Conservation (phyloP, 2,797 vertebrate species). For the Orientallactaga sibirica region DNA sequence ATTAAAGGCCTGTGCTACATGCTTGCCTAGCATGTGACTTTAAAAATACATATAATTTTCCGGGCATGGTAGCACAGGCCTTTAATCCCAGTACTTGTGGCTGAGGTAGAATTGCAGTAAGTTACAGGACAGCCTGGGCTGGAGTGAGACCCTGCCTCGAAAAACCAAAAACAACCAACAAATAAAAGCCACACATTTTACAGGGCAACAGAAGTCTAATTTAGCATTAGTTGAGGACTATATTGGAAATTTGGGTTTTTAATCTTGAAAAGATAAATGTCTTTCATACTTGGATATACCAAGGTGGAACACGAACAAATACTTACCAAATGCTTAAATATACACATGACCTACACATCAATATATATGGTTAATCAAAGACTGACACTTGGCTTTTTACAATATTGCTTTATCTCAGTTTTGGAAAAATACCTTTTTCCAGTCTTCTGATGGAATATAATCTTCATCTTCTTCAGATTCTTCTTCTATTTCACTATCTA, state of each 20-base stretch:
- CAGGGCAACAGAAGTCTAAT: not conserved
- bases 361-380: slow-evolving; percentile 43
- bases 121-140: too few species aligned
- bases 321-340: slow-evolving; percentile 23
- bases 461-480: slow-evolving; percentile 99
- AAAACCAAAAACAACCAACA: too few species aligned
- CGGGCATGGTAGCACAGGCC: too few species aligned
- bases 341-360: slow-evolving; percentile 57
- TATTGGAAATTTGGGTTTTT: slow-evolving; percentile 18
- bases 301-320: not conserved
- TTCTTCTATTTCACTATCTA: slow-evolving; percentile 96
- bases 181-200: not conserved
- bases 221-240: not conserved
- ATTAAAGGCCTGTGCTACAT: too few species aligned
- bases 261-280: slow-evolving; percentile 6
- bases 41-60: too few species aligned
- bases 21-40: too few species aligned
- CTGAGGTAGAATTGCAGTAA: too few species aligned
- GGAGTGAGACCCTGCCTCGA: too few species aligned
- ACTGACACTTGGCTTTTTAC: slow-evolving; percentile 25
- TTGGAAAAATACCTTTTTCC: slow-evolving; percentile 94
- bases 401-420: slow-evolving; percentile 52
- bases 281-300: slow-evolving; percentile 11
- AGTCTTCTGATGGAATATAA: slow-evolving; percentile 98
- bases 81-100: too few species aligned